Base-by-base conservation (phyloP, 1,140 invertebrate genomes). In the Orchesella cincta region DNA sequence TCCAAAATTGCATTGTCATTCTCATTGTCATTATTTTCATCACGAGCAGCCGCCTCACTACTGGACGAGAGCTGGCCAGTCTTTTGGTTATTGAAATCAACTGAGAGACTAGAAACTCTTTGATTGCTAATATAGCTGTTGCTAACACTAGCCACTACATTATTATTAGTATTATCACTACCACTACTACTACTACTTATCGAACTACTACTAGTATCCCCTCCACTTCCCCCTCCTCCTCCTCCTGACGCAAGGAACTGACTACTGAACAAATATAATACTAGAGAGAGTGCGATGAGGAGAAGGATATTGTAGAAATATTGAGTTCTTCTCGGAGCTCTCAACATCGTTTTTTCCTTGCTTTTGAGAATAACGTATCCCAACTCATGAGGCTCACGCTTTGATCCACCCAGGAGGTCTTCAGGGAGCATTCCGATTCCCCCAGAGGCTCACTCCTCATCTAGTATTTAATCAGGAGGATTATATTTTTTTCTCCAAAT, bases 261-360 rank as follows among this genome's bases (percentile, higher is more conserved):
- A 36, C 71, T 35, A 52, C 76, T 77, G 18, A 77, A 62, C 33
- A 77, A 36, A 71, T 77, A 77, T 3, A 77, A 34, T 1, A 62
- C 62, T 20, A 77, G 33, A 31, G 76, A 73, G 23, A 70, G 71
- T 18, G 23, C 71, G 62, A 77, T 73, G 0, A 77, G 76, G 29
- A 77, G 71, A 29, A 77, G 34, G 62, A 77, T 62, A 29, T 77
- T 77, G 26, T 77, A 77, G 62, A 77, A 73, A 23, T 73, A 77
- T 31, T 73, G 67, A 29, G 52, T 57, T 64, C 76, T 26, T 29
- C 70, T 23, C 2, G 52, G 31, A 23, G 70, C 70, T 52, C 70
- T 34, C 8, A 33, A 29, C n/a, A n/a, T n/a, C n/a, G n/a, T 72
- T 72, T 35, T 18, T 72, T 72, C 35, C 36, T 46, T 46, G 8